Conservation (phyloP, 2,797 vertebrate species). For the Hypotaenidia okinawae region DNA sequence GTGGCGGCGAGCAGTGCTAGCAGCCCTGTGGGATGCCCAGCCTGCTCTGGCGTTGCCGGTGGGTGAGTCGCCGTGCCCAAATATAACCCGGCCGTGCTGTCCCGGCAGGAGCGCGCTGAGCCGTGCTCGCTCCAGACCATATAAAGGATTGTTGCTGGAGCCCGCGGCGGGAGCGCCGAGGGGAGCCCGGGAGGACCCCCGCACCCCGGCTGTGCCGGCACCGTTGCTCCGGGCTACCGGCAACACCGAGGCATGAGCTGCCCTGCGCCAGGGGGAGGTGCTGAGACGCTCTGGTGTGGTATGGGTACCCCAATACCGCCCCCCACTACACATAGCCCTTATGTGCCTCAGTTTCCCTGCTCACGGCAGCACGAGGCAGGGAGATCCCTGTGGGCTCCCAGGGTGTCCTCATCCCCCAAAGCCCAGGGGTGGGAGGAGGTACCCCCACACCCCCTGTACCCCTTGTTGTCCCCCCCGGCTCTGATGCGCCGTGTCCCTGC, state of each 20-base stretch:
- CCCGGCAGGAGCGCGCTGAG: slow-evolving; percentile 22
- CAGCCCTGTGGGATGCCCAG: background rate
- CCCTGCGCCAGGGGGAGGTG: background rate
- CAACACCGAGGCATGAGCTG: background rate
- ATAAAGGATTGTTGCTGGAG: slow-evolving; percentile 71
- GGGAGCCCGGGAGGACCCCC: too few relatives aligned
- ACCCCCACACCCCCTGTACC: too few relatives aligned
- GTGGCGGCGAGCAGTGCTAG: background rate
- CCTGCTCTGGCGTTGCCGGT: background rate
- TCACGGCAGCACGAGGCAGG: too few relatives aligned
- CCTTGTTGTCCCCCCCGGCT: too few relatives aligned
- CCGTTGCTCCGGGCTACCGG: background rate
- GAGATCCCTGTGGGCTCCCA: too few relatives aligned
- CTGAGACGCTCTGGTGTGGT: background rate
- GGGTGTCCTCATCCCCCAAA: background rate
- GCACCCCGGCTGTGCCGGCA: too few relatives aligned
- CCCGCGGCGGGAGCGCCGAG: background rate
- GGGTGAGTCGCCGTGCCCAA: slow-evolving; percentile 33
- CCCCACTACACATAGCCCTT: background rate
- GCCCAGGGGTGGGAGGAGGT: too few relatives aligned
- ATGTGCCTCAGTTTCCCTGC: background rate
- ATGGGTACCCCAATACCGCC: background rate
- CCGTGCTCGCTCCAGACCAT: slow-evolving; percentile 42
- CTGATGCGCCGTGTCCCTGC: slow-evolving; percentile 47
- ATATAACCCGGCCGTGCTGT: slow-evolving; percentile 43